phyloP scores from a whole-genome alignment of 1,140 invertebrate species.

The Agrypnia vestita region DNA sequence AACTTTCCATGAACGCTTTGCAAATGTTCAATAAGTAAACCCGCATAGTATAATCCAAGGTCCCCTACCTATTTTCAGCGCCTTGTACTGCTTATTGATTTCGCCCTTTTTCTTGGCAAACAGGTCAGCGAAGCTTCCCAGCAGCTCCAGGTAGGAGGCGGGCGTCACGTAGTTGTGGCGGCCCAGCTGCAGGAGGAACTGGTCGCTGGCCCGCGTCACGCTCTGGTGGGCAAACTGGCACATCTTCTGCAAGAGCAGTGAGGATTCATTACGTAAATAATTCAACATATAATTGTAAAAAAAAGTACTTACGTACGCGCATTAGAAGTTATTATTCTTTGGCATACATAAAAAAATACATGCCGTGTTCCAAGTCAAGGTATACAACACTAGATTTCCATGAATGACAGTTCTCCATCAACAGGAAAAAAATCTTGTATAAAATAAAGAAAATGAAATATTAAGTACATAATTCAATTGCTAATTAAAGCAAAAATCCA shows the following conservation, averaged over 20 bases:
- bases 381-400: no score
- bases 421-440: no score
- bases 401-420: no score
- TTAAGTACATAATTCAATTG: no score
- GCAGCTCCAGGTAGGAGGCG: conserved; percentile 90
- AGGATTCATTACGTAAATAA: neutral
- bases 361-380: no score
- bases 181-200: conserved; percentile 76
- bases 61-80: conserved; percentile 66
- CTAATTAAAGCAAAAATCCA: no score
- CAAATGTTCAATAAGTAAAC: no score
- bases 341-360: no score
- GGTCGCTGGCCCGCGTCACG: conserved; percentile 74
- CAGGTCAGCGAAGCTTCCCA: conserved; percentile 83
- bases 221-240: conserved; percentile 79
- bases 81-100: conserved; percentile 70
- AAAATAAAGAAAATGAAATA: no score
- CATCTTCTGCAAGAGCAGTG: conserved; percentile 64
- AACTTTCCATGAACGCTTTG: no score
- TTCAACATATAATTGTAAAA: neutral
- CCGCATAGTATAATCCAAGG: neutral
- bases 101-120: conserved; percentile 84
- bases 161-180: conserved; percentile 91
- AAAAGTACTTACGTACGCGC: no score
- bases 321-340: no score